These are phyloP conservation scores for Crotalus viridis DNA, from an alignment of 2,113 vertebrate species.

Conservation along the genomic window DNA sequence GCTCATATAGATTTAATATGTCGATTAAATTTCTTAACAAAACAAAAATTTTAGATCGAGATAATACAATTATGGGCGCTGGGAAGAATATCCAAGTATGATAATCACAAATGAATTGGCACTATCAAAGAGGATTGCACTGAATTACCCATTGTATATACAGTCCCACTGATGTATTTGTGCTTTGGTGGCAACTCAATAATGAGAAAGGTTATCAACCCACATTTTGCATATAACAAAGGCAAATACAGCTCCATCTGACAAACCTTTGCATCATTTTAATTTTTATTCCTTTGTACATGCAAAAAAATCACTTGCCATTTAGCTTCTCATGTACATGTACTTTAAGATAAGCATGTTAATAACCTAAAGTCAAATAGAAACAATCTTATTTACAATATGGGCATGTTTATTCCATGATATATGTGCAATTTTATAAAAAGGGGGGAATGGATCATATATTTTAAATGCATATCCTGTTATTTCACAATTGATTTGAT, in stretches of 20 bases:
- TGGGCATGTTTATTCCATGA: constrained; percentile 20
- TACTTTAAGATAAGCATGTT: constrained; percentile 50
- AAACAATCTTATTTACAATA: constrained; percentile 13
- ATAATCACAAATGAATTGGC: not conserved
- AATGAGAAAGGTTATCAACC: not conserved
- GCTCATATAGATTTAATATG: not conserved
- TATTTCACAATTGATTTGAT: not conserved
- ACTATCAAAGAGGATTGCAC: not conserved
- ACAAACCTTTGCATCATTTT: constrained; percentile 57
- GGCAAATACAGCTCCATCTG: constrained; percentile 36
- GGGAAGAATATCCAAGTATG: not conserved
- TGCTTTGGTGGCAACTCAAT: not conserved
- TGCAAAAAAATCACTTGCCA: constrained; percentile 20
- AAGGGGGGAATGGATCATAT: not conserved
- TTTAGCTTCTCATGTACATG: not conserved
- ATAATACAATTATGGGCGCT: not conserved
- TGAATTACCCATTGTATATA: not conserved
- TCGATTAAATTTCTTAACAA: not conserved
- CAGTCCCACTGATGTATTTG: not conserved
- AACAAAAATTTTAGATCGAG: not conserved
- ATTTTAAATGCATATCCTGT: not conserved
- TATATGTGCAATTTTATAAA: not conserved
- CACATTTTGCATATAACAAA: not conserved
- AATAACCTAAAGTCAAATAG: constrained; percentile 51
- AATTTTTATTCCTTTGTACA: constrained; percentile 65